These are phyloP conservation scores for Dasyprocta punctata DNA, from an alignment of 2,113 vertebrate species.

Conservation along the genomic window DNA sequence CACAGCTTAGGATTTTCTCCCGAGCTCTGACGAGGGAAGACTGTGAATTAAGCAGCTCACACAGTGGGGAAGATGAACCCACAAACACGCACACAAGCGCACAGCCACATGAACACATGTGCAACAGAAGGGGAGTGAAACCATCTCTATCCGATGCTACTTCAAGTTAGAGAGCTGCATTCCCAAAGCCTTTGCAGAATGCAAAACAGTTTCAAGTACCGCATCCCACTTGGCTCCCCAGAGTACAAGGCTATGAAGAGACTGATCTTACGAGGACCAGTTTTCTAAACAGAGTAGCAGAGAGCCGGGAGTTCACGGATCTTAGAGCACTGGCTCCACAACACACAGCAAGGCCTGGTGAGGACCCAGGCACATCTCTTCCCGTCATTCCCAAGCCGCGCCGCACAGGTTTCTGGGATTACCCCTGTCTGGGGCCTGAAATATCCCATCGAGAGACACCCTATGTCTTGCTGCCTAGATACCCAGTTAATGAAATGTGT, in stretches of 20 bases:
- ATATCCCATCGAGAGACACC: not conserved
- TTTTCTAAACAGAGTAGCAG: not conserved
- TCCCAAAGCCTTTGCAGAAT: fast-evolving
- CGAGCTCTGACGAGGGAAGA: fast-evolving
- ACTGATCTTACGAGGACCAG: fast-evolving
- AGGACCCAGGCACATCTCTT: fast-evolving
- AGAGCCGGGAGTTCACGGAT: fast-evolving
- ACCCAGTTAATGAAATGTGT: fast-evolving
- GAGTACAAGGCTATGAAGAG: fast-evolving
- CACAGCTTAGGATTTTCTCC: fast-evolving
- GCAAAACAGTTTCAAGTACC: fast-evolving
- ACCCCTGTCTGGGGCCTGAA: fast-evolving
- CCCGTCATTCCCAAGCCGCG: fast-evolving
- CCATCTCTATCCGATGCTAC: fast-evolving
- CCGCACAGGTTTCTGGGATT: not conserved
- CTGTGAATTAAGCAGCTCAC: fast-evolving
- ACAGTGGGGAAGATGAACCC: fast-evolving
- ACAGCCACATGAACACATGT: not conserved
- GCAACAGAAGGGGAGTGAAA: fast-evolving
- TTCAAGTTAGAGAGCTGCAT: fast-evolving
- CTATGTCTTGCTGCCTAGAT: fast-evolving
- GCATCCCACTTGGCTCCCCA: fast-evolving
- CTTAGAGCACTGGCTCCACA: not conserved
- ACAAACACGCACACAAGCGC: not conserved
- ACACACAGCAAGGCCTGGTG: fast-evolving